These are phyloP conservation scores for Euphonia xanthogaster DNA, from an alignment of 2,797 vertebrate species.

Conservation along the genomic window DNA sequence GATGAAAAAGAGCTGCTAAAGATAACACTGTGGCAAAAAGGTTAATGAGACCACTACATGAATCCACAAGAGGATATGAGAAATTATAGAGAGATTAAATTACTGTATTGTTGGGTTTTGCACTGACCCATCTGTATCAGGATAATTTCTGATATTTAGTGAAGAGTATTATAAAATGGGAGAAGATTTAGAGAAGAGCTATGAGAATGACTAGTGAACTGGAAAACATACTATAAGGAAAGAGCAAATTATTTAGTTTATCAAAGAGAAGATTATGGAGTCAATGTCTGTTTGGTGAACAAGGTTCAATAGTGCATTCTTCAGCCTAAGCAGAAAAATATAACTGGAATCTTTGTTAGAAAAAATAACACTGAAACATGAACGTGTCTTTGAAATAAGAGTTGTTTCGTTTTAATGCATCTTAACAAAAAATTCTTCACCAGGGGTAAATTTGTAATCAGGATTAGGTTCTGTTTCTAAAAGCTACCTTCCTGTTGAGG, in stretches of 20 bases:
- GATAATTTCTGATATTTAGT: conserved; percentile 6
- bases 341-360: background rate
- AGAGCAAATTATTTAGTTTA: background rate
- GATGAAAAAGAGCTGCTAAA: conserved; percentile 61
- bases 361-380: background rate
- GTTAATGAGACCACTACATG: conserved; percentile 50
- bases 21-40: conserved; percentile 50
- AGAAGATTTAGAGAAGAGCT: conserved; percentile 2
- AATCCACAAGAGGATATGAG: conserved; percentile 19
- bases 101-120: conserved; percentile 10
- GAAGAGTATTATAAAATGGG: background rate
- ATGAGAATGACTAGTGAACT: conserved; percentile 7
- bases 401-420: background rate
- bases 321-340: background rate
- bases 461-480: background rate
- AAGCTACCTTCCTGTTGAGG: background rate
- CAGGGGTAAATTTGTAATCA: background rate
- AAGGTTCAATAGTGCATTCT: background rate
- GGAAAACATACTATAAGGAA: background rate
- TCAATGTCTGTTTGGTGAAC: background rate
- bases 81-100: conserved; percentile 34
- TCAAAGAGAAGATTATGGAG: background rate
- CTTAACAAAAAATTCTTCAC: background rate
- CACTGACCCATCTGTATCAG: background rate
- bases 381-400: background rate